Conservation (phyloP, 2,113 vertebrate species). For the Dasypus novemcinctus region DNA sequence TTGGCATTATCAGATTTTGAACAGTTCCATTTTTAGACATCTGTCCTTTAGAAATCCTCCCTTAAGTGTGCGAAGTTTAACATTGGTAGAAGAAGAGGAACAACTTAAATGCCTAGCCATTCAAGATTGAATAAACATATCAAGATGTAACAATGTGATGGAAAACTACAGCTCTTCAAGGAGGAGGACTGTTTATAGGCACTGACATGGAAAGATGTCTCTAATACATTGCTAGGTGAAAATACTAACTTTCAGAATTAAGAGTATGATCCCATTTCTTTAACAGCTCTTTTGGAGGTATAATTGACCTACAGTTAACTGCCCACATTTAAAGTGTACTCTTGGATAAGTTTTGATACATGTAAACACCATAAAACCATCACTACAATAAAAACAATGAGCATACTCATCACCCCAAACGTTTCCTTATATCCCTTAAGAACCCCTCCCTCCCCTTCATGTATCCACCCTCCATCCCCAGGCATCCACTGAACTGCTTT, state of each 20-base stretch:
- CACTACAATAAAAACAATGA: background rate
- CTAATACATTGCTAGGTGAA: background rate
- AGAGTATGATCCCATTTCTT: background rate
- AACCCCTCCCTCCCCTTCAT: too few relatives aligned
- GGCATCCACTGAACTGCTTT: background rate
- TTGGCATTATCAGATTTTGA: background rate
- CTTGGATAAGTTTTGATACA: background rate
- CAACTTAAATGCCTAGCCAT: background rate
- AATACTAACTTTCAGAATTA: background rate
- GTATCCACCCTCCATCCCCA: fast-evolving
- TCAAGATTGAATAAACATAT: background rate
- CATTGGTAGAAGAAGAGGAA: background rate
- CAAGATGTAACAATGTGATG: background rate
- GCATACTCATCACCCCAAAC: fast-evolving
- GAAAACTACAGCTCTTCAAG: background rate
- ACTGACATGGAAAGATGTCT: background rate
- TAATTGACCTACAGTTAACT: background rate
- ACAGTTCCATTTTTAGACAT: background rate
- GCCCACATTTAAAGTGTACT: background rate
- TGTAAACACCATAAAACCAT: background rate
- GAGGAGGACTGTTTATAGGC: background rate
- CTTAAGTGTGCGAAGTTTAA: background rate
- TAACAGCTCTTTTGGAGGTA: background rate
- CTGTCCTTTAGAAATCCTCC: background rate
- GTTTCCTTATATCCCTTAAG: background rate